These are phyloP conservation scores for Sylvietta virens DNA, from an alignment of 2,113 vertebrate species.

Conservation along the genomic window DNA sequence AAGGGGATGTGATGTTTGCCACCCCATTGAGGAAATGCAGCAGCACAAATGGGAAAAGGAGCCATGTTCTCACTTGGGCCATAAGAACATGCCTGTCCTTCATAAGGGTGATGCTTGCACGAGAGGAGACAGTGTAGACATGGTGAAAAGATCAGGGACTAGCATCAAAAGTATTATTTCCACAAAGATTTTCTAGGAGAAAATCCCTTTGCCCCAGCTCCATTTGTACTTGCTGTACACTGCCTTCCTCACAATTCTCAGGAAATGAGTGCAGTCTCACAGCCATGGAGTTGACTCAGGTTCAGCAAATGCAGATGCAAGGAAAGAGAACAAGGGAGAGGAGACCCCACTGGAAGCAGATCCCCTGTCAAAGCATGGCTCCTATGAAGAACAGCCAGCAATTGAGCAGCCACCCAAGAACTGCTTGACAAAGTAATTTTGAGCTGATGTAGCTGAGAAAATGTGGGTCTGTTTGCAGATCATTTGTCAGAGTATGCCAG, in stretches of 20 bases:
- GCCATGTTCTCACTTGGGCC: not conserved
- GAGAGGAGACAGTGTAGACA: not conserved
- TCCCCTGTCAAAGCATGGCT: not conserved
- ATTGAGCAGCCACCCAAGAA: not conserved
- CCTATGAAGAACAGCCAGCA: not conserved
- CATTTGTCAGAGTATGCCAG: not conserved
- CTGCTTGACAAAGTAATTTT: conserved; percentile 21
- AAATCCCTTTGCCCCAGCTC: not conserved
- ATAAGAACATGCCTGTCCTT: not conserved
- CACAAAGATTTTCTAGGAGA: not conserved
- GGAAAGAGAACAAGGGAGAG: not conserved
- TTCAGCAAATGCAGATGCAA: not conserved
- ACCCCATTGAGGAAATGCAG: not conserved
- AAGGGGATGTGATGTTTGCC: not conserved
- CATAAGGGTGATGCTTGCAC: not conserved
- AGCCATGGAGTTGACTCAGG: not conserved
- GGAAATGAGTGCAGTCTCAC: not conserved
- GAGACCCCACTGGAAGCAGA: not conserved
- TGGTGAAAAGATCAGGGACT: not conserved
- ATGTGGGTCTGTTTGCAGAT: not conserved
- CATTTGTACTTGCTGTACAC: not conserved
- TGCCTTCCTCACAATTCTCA: not conserved
- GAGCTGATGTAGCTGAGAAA: conserved; percentile 21
- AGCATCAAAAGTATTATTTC: not conserved
- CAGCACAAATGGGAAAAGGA: not conserved